Evolutionary conservation across 1,140 invertebrate species (phyloP), one percentile per base, ranked within the genome.

Genomic region (Sycobia sp.): DNA sequence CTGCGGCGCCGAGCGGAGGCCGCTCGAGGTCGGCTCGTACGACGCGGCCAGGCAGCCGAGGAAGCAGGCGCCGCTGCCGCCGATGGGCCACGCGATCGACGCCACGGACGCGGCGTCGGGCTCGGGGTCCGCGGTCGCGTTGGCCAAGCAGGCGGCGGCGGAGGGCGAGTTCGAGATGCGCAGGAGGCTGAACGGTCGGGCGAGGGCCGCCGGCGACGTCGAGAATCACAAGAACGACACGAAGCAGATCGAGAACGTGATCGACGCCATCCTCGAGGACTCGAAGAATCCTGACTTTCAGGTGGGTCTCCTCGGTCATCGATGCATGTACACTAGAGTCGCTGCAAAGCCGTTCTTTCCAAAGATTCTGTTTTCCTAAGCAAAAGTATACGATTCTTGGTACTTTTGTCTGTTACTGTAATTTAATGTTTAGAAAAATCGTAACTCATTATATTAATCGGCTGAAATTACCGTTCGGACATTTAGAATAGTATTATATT

Each of bases 261-360:
- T 82, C 56, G 80, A 82, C 39, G 79, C 80, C 1, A 82, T 82
- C 58, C 69, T 82, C 11, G 78, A 82, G 47, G 77, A 82, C 43
- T 82, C 80, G 16, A 82, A 82, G 54, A 82, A 82, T 66, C 77
- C 79, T 3, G 76, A 80, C 9, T 82, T 82, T 58, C 76, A 82
- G 74, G 80, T 80, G 58, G 36, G 3, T 41, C 1, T 8, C 20
- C n/a, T n/a, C n/a, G n/a, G n/a, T n/a, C n/a, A n/a, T n/a, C n/a
- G n/a, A n/a, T n/a, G n/a, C n/a, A n/a, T n/a, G n/a, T n/a, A n/a
- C n/a, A n/a, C n/a, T n/a, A n/a, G n/a, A n/a, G n/a, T n/a, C n/a
- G n/a, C n/a, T n/a, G n/a, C n/a, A n/a, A n/a, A n/a, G n/a, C n/a
- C n/a, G n/a, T 7, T 18, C 20, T 4, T n/a, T 2, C 4, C 22